These are phyloP conservation scores for Malurus alboscapulatus DNA, from an alignment of 2,113 vertebrate species.

Conservation along the genomic window DNA sequence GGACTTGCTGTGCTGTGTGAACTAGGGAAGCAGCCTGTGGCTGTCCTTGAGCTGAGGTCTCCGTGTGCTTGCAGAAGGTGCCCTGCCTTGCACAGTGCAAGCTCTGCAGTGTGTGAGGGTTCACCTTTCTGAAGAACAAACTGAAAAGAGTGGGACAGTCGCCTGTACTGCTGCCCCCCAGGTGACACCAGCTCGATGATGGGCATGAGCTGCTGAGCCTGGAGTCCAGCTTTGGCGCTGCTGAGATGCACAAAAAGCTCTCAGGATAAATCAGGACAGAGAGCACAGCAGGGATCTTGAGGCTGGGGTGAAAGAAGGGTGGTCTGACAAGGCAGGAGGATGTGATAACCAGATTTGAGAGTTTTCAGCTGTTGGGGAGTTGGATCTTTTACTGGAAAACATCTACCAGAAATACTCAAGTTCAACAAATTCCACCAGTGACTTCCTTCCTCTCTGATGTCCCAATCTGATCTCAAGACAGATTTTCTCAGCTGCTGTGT, in stretches of 20 bases:
- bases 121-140: background rate
- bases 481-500: background rate
- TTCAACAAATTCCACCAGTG: background rate
- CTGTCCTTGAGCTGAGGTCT: background rate
- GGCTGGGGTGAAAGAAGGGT: background rate
- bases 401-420: background rate
- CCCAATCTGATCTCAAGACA: background rate
- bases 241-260: background rate
- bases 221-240: background rate
- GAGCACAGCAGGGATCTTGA: background rate
- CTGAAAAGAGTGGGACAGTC: fast-evolving
- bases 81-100: background rate
- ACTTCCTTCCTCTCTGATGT: background rate
- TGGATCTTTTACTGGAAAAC: background rate
- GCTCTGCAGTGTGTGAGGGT: background rate
- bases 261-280: background rate
- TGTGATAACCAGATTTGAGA: background rate
- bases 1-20: background rate
- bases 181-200: background rate
- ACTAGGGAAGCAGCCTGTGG: background rate
- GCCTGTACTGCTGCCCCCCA: background rate
- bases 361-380: background rate
- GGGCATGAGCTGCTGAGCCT: background rate
- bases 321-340: background rate
- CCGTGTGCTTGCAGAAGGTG: background rate